Evolutionary conservation across 1,140 invertebrate genomes (phyloP), one percentile per base, ranked within the genome.

Genomic region (Eulimnadia texana): DNA sequence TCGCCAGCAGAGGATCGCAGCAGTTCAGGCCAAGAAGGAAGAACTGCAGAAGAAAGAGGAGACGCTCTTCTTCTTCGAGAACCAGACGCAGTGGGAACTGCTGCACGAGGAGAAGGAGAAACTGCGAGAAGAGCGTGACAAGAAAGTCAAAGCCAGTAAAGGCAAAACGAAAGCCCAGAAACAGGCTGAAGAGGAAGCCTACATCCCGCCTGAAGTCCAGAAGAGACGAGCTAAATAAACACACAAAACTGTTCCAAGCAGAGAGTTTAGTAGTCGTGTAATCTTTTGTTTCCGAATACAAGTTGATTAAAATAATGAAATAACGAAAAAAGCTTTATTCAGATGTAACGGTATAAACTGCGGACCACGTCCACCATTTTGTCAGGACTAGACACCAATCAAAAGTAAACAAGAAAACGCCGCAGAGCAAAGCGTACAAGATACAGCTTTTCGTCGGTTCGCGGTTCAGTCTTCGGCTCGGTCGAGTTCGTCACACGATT

Each of bases 21-120:
- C 67, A 24, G 67, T 74, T 20, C 57, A 71, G 50, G 56, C 63
- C 19, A 71, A 68, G 59, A 70, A 69, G 63, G 55, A 68, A 52
- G 66, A 73, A 52, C 55, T 75, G 10, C 6, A 64, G 33, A 66
- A 70, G 49, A 69, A 67, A 57, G 72, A 73, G 67, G 67, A 73
- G 25, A 33, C 60, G 0, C 66, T 76, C 9, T 73, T 70, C 64
- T 75, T 75, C 65, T 75, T 76, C 65, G 74, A 75, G 50, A 72
- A 74, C 50, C 65, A 69, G 57, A 68, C 71, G 28, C 63, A 70
- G 53, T 66, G 69, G 64, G 67, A 72, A 61, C 63, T 71, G 65
- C 57, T 63, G 50, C 50, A 66, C 50, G 59, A 58, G 47, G 64
- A 66, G 28, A 60, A 64, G 16, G 54, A 63, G 20, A 58, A 66